Conservation (phyloP, 1,140 invertebrate species). For the Magallana angulata region DNA sequence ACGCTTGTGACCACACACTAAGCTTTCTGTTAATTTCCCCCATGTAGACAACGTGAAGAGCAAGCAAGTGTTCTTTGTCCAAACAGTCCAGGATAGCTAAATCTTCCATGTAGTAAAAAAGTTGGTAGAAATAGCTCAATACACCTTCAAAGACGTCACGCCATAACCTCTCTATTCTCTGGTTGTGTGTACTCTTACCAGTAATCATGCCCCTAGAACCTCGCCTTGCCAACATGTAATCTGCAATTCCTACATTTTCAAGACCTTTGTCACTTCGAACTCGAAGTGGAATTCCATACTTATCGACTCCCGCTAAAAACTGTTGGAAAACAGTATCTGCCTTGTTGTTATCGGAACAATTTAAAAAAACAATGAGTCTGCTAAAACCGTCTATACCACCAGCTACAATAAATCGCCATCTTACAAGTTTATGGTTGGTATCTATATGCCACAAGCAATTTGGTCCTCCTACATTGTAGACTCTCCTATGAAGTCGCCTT, state of each 20-base stretch:
- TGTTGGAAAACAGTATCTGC: conserved; percentile 47
- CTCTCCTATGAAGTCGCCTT: conserved; percentile 43
- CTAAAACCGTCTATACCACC: conserved; percentile 61
- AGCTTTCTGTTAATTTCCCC: conserved; percentile 48
- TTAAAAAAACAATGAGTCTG: conserved; percentile 44
- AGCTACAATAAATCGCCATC: conserved; percentile 58
- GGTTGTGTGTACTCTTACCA: conserved; percentile 59
- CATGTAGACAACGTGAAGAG: conserved; percentile 50
- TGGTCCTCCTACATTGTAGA: conserved; percentile 45
- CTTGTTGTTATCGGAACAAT: conserved; percentile 57
- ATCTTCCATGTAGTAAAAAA: conserved; percentile 60
- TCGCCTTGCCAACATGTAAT: conserved; percentile 48
- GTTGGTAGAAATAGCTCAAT: conserved; percentile 48
- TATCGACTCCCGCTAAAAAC: conserved; percentile 18
- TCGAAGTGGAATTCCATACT: conserved; percentile 50
- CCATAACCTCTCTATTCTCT: conserved; percentile 60
- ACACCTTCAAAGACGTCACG: conserved; percentile 57
- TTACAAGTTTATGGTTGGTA: conserved; percentile 58
- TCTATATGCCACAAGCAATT: conserved; percentile 58
- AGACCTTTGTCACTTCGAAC: conserved; percentile 59
- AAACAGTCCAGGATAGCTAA: conserved; percentile 47
- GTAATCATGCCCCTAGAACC: conserved; percentile 53
- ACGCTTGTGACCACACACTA: conserved; percentile 8
- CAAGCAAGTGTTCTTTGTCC: conserved; percentile 35
- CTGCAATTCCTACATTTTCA: conserved; percentile 57